Evolutionary conservation across 2,888 invertebrate species (phyloP).

Genomic region (Cerastis leucographa): DNA sequence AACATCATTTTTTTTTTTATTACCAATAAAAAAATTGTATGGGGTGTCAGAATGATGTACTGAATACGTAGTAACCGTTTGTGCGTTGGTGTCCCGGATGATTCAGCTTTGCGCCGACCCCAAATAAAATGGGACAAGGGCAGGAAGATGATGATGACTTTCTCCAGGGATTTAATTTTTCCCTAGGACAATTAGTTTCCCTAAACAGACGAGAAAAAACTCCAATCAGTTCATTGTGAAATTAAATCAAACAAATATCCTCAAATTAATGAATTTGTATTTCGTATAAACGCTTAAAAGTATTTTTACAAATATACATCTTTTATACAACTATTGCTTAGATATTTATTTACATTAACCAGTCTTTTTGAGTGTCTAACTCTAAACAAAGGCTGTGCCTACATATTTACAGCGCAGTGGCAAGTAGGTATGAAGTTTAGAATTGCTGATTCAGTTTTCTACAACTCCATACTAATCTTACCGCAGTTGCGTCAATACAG

Average conservation of each 20-base stretch:
- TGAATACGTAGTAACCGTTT: too few species aligned
- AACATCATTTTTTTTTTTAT: too few species aligned
- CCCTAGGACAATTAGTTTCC: too few species aligned
- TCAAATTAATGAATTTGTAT: slow-evolving; percentile 58
- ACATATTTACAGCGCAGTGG: slow-evolving; percentile 11
- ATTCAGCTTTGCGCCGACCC: too few species aligned
- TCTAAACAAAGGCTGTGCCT: slow-evolving; percentile 51
- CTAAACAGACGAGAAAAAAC: too few species aligned
- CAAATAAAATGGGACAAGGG: too few species aligned
- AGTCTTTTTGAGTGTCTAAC: slow-evolving; percentile 69
- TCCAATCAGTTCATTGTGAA: neutral
- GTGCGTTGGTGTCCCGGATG: too few species aligned
- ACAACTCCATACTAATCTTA: slow-evolving; percentile 2
- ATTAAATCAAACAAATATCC: slow-evolving; percentile 32
- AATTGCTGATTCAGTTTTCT: slow-evolving; percentile 7
- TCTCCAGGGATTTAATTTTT: too few species aligned
- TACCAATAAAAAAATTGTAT: too few species aligned
- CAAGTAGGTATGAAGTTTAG: neutral
- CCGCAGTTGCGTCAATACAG: slow-evolving; percentile 14
- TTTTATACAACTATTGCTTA: slow-evolving; percentile 55
- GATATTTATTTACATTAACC: slow-evolving; percentile 62
- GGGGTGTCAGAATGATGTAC: too few species aligned
- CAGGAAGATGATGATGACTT: too few species aligned
- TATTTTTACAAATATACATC: slow-evolving; percentile 64
- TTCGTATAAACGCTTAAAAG: slow-evolving; percentile 64